These are phyloP conservation scores for Nannobrachium achirus DNA, from an alignment of 2,113 vertebrate genomes.

Conservation along the genomic window DNA sequence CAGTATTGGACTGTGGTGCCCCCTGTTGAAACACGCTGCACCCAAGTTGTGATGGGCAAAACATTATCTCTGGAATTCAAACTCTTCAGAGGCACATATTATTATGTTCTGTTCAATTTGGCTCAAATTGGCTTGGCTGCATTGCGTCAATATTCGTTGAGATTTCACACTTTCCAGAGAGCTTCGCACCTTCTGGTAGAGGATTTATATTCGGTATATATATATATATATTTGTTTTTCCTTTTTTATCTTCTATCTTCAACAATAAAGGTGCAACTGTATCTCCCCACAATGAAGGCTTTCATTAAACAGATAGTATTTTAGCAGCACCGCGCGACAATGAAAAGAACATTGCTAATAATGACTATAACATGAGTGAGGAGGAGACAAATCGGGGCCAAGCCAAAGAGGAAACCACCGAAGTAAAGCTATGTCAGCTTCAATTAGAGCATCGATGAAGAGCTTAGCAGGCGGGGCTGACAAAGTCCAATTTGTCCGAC, in stretches of 20 bases:
- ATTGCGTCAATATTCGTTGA: slow-evolving; percentile 35
- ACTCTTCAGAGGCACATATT: too few relatives aligned
- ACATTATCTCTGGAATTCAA: slow-evolving; percentile 2
- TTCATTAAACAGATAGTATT: slow-evolving; percentile 35
- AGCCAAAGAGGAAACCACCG: slow-evolving; percentile 68
- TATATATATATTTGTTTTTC: too few relatives aligned
- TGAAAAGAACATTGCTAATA: slow-evolving; percentile 60
- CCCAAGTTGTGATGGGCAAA: slow-evolving; percentile 22
- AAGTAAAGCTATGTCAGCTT: slow-evolving; percentile 69
- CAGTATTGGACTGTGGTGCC: too few relatives aligned
- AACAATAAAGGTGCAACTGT: slow-evolving; percentile 48
- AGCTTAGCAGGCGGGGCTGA: slow-evolving; percentile 56
- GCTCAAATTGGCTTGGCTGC: slow-evolving; percentile 29
- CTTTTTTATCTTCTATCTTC: slow-evolving; percentile 37
- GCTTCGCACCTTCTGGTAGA: slow-evolving; percentile 13
- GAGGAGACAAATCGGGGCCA: slow-evolving; percentile 63
- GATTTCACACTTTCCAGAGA: slow-evolving; percentile 41
- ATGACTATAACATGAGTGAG: slow-evolving; percentile 68
- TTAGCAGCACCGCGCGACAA: slow-evolving; percentile 56
- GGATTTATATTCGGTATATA: slow-evolving; percentile 44
- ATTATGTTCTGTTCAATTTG: slow-evolving; percentile 8
- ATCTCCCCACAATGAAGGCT: slow-evolving; percentile 47
- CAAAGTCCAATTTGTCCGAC: slow-evolving; percentile 71
- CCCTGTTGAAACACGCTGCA: neutral
- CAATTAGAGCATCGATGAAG: slow-evolving; percentile 70